Evolutionary conservation across 2,888 invertebrate genomes (phyloP), one percentile per base, ranked within the genome.

Genomic region (Cotesia congregata): DNA sequence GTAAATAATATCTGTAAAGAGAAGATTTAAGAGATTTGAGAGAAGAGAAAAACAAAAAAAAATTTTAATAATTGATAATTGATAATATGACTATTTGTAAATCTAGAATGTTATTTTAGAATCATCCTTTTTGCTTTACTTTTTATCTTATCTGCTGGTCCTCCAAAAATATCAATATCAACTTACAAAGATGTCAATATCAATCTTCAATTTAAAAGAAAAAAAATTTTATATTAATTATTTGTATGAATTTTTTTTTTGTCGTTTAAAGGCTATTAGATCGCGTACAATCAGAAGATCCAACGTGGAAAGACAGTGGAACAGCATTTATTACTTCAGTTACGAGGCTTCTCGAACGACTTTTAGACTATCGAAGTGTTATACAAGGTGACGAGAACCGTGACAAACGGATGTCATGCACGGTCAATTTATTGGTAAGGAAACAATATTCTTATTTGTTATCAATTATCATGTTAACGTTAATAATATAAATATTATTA

Each of bases 361-460:
- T 98, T 72, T 91, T 98, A 67, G 98, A 98, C 91, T 98, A 98
- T 90, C 93, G 98, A 81, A 96, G 96, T 85, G 97, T 98, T 1
- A 96, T 97, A 91, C 97, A 97, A 88, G 97, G 97, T 15, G 97
- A 98, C 84, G 98, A 98, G 87, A 97, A 98, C 88, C 92, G 97
- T 59, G 97, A 98, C 88, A 98, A 98, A 88, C 92, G 97, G 78
- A 98, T 98, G 97, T 97, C 97, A 0, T 98, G 98, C 87, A 98
- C 98, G 3, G 97, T 98, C 75, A 98, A 98, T 90, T 91, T 98
- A 80, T 91, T 98, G 88, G 96, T 96, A 89, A 91, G 91, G 88
- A 74, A 77, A 68, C 12, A 50, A 41, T 7, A 41, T 15, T n/a
- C 17, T 40, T 64, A n/a, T 41, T 72, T 20, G 4, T 61, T 30